Evolutionary conservation across 2,888 invertebrate species (phyloP), one percentile per base, ranked within the genome.

Genomic region (Tryphoninae sp.): DNA sequence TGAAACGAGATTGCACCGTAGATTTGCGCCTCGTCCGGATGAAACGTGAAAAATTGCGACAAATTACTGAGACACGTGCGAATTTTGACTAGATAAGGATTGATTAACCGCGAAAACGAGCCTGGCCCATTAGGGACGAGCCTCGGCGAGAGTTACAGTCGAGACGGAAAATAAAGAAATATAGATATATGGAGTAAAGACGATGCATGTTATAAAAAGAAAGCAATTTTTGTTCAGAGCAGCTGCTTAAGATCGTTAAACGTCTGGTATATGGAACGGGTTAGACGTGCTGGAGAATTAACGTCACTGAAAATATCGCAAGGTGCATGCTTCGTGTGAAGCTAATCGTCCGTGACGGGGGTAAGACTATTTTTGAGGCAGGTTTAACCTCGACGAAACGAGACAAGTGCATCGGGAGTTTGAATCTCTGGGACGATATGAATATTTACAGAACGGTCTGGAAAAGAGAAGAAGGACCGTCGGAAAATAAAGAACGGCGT

Each of bases 201-300:
- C 51, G 19, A 19, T 53, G 23, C 51, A 13, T 16, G 59, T 33
- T 22, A 40, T 62, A 53, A 40, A 73, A 51, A 51, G 62, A 62
- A 67, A 16, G 16, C 42, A 55, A 64, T 67, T 51, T 33, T 59
- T 71, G 33, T 22, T 16, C 40, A 16, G 53, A 49, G 58, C 81
- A 81, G 81, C 81, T 81, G 81, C 77, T 77, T 68, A 81, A 23
- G 68, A 81, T 77, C 77, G 77, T 77, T 81, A 73, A 69, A 64
- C 62, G 55, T 55, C 55, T 33, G 62, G 53, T 16, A 13, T 9
- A 58, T 49, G 58, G 33, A 33, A 33, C 11, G 59, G 11, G 26
- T n/a, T 4, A 49, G 40, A n/a, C 80, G 45, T 59, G 72, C 68
- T 22, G 49, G 64, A 69, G 68, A 69, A 77, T 81, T 68, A 81